Evolutionary conservation across 2,888 invertebrate species (phyloP).

Genomic region (Cinara cedri): DNA sequence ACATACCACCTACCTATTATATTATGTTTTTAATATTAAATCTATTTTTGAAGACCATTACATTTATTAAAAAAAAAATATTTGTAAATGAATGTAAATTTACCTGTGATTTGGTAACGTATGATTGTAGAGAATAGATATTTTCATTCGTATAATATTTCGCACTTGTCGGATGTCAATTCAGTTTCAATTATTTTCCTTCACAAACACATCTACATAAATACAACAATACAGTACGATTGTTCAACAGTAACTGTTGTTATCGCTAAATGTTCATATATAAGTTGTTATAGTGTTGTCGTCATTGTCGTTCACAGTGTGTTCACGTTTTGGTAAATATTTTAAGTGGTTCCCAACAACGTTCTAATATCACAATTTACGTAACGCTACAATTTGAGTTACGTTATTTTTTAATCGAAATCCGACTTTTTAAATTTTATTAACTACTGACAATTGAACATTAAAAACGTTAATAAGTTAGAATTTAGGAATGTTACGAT

Average conservation of each 20-base stretch:
- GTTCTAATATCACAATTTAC: not conserved
- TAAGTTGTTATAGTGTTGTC: not conserved
- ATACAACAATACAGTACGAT: not conserved
- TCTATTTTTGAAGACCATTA: not conserved
- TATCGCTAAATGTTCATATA: slow-evolving; percentile 24
- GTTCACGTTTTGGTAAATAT: slow-evolving; percentile 12
- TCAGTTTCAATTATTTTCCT: not conserved
- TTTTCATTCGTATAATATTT: slow-evolving; percentile 2
- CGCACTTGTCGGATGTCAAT: slow-evolving; percentile 16
- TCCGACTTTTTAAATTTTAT: not conserved
- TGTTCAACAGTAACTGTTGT: slow-evolving; percentile 20
- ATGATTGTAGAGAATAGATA: not conserved
- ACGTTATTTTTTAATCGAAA: not conserved
- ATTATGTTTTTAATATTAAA: not conserved
- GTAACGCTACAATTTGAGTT: not conserved
- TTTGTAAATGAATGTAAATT: not conserved
- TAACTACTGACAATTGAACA: not conserved
- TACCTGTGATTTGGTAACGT: not conserved
- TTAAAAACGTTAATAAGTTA: not conserved
- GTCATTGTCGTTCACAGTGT: slow-evolving; percentile 10
- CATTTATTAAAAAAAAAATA: too few relatives aligned
- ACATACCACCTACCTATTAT: not conserved
- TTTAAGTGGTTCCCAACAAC: not conserved
- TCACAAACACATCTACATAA: not conserved
- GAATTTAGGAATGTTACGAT: not conserved